Evolutionary conservation across 1,140 invertebrate species (phyloP), one percentile per base, ranked within the genome.

Genomic region (Pantala flavescens): DNA sequence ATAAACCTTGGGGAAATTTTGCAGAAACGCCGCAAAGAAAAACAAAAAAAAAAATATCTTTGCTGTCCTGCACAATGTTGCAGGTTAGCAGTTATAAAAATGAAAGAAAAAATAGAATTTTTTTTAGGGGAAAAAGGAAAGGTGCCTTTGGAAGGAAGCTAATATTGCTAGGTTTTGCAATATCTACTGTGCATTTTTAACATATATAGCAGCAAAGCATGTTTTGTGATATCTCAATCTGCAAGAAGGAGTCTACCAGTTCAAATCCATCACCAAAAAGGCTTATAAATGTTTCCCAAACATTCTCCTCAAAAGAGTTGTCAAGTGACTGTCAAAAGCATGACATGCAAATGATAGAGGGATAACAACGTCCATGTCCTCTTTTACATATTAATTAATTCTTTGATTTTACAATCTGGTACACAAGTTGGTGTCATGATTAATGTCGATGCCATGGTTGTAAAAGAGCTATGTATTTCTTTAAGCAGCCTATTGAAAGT

Each of bases 251-350:
- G 21, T 76, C 75, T 63, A 77, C 73, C 74, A 77, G 74, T 76
- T 77, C 76, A 77, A 77, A 76, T 77, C 76, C 76, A 76, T 77
- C 76, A 77, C 76, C 76, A 72, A 49, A 77, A 72, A 73, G 71
- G 42, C 72, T 74, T 36, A 9, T 36, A 36, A 36, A 43, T 16
- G 71, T 73, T 70, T 74, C 76, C 75, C 75, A 76, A 63, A 36
- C 73, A 74, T 74, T 74, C 73, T 74, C 73, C 24, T 24, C 43
- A 63, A 55, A 49, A 72, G 76, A 71, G 55, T 75, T 76, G 73
- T 75, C 75, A 77, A 75, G 77, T 79, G 78, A 80, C 76, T 78
- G 77, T 79, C 77, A 74, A 77, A 78, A 79, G 78, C 78, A 77
- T 76, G 74, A 74, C 79, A 79, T 79, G 78, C 77, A 75, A 74